Conservation (phyloP, 2,797 vertebrate species). For the Numenius phaeopus region DNA sequence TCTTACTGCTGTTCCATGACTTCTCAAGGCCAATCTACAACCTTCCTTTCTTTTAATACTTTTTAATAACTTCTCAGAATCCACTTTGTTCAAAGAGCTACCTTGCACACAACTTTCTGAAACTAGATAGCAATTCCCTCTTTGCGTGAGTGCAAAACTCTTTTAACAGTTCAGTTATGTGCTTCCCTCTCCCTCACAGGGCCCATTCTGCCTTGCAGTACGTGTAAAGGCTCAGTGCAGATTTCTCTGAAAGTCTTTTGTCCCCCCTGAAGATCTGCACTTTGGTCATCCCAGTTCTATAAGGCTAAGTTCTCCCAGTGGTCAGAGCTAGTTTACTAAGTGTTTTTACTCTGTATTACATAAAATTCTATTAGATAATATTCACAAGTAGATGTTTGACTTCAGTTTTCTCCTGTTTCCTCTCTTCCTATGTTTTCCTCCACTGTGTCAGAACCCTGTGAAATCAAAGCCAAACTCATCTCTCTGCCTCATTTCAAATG, state of each 20-base stretch:
- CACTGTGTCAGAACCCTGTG: not conserved
- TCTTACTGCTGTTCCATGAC: not conserved
- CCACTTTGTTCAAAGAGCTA: not conserved
- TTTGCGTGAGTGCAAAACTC: not conserved
- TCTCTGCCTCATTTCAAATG: not conserved
- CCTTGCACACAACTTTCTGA: not conserved
- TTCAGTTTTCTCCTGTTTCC: not conserved
- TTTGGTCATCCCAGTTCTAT: not conserved
- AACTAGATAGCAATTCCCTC: not conserved
- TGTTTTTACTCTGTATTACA: not conserved
- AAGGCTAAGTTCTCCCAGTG: not conserved
- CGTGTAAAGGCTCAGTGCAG: not conserved
- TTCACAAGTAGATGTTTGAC: not conserved
- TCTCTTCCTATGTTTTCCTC: not conserved
- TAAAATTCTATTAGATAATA: not conserved
- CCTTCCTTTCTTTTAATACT: not conserved
- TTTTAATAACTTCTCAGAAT: not conserved
- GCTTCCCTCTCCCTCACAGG: not conserved
- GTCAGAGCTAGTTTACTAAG: not conserved
- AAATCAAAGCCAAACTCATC: not conserved
- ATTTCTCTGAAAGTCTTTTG: not conserved
- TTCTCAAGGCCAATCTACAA: not conserved
- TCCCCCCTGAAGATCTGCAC: not conserved
- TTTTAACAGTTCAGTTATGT: not conserved
- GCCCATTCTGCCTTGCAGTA: not conserved